A percentile compares a stretch with the other conserved stretches of the same genome.
Evolutionary conservation across 2,113 vertebrate genomes (phyloP).

Genomic region (Cyanistes caeruleus): DNA sequence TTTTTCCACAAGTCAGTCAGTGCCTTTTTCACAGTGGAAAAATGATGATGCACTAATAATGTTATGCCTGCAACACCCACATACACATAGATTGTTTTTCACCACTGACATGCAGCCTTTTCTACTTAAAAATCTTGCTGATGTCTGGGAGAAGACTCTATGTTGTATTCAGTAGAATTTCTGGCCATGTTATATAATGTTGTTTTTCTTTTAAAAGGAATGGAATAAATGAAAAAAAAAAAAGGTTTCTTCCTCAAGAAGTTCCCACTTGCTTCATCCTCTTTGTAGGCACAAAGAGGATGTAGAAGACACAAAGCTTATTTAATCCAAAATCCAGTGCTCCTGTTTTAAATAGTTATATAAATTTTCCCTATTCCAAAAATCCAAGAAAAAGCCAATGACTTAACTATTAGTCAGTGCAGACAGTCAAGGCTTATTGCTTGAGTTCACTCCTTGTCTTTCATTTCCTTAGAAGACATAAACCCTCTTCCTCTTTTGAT

Average conservation of each 20-base stretch:
- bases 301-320: background rate
- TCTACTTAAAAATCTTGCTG: background rate
- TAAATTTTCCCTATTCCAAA: background rate
- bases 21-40: background rate
- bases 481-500: background rate
- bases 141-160: background rate
- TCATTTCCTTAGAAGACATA: background rate
- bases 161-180: background rate
- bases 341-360: background rate
- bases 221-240: background rate
- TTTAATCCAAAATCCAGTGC: background rate
- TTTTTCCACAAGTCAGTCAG: background rate
- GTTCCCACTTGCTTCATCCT: background rate
- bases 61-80: background rate
- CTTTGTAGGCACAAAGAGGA: background rate
- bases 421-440: background rate
- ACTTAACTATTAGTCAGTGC: constrained; percentile 6
- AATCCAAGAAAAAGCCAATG: background rate
- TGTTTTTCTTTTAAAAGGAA: background rate
- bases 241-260: background rate
- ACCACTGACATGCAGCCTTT: background rate
- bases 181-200: background rate
- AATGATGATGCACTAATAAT: background rate
- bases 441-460: background rate
- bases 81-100: background rate